phyloP scores from a whole-genome alignment of 2,888 invertebrate genomes.

The Drosophila mimica region DNA sequence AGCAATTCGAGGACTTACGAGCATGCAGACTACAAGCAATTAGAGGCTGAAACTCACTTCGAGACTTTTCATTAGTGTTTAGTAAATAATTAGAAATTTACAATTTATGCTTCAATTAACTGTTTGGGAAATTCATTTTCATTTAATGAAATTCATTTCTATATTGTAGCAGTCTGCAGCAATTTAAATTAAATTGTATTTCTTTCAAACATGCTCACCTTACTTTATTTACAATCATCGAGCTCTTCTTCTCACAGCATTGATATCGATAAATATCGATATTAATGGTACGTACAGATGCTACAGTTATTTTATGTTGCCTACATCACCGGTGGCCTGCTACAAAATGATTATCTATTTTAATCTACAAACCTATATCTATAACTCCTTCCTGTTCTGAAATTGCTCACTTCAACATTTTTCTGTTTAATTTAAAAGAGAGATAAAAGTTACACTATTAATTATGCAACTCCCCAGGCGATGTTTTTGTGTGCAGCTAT shows the following conservation, averaged over 20 bases:
- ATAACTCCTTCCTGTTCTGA: neutral
- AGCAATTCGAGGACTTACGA: neutral
- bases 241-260: neutral
- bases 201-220: neutral
- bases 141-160: too few species aligned
- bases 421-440: neutral
- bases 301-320: neutral
- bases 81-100: neutral
- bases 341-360: neutral
- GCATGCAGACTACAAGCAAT: neutral
- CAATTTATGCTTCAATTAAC: neutral
- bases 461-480: neutral
- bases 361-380: neutral
- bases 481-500: neutral
- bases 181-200: neutral
- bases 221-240: neutral
- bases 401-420: neutral
- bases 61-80: slow-evolving; percentile 1
- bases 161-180: neutral
- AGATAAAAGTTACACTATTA: slow-evolving; percentile 8
- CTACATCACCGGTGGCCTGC: neutral
- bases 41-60: slow-evolving; percentile 1
- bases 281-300: neutral
- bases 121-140: neutral
- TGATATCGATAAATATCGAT: neutral